These are phyloP conservation scores for Cottoperca gobio DNA, from an alignment of 2,797 vertebrate genomes.

Conservation along the genomic window DNA sequence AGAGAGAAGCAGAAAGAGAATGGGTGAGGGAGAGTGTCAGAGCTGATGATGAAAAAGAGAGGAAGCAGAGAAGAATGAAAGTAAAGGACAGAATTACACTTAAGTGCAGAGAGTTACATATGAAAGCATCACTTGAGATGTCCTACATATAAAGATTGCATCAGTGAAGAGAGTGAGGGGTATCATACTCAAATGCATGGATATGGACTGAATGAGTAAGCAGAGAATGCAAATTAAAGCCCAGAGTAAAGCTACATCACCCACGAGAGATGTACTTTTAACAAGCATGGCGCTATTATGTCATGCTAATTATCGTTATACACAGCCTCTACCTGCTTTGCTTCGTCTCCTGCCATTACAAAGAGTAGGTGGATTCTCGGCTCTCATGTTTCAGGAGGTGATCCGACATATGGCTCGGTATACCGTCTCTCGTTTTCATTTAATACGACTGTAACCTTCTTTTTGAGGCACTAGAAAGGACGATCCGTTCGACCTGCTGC, in stretches of 20 bases:
- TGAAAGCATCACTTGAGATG: slow-evolving; percentile 18
- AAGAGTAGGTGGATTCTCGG: not conserved
- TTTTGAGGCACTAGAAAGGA: slow-evolving; percentile 4
- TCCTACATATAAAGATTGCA: slow-evolving; percentile 8
- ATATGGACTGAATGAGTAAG: not conserved
- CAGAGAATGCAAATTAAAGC: not conserved
- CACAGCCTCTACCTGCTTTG: slow-evolving; percentile 24
- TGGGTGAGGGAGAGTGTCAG: slow-evolving; percentile 5
- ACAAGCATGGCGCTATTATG: slow-evolving; percentile 32
- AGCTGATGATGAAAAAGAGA: slow-evolving; percentile 35
- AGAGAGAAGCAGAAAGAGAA: slow-evolving; percentile 15
- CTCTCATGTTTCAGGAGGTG: slow-evolving; percentile 12
- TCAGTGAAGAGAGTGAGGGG: not conserved
- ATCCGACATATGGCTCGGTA: not conserved
- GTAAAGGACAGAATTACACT: slow-evolving; percentile 21
- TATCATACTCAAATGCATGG: not conserved
- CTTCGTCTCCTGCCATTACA: slow-evolving; percentile 28
- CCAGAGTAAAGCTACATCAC: slow-evolving; percentile 3
- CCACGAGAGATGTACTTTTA: slow-evolving; percentile 15
- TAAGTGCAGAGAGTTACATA: slow-evolving; percentile 14
- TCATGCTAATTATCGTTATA: slow-evolving; percentile 35
- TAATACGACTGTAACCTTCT: slow-evolving; percentile 1
- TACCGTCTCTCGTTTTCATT: not conserved
- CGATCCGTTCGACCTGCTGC: not conserved
- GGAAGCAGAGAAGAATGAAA: slow-evolving; percentile 17